Base-by-base conservation (phyloP, 53 echinoderm and acorn worm species). In the Luidia sarsii region DNA sequence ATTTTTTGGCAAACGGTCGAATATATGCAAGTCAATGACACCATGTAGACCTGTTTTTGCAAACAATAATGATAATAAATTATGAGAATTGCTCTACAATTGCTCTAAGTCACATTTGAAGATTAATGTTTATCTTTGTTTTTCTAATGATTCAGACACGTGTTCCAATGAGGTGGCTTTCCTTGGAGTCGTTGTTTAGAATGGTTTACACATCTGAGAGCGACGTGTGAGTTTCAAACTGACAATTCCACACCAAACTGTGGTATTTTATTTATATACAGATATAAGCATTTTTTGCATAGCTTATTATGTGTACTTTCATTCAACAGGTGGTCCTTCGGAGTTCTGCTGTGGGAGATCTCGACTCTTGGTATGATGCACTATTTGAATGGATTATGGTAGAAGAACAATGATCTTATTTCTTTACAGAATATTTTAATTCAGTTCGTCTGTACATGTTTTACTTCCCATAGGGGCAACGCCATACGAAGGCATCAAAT, bases 281-380 rank as follows among this genome's bases (percentile, higher is more conserved):
- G n/a, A n/a, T n/a, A n/a, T n/a, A n/a, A 66, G 15, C 6, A 0
- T 50, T 4, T 24, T 22, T 11, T 50, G 5, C 21, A 33, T 52
- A 13, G 0, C 13, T 36, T 11, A 45, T 31, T 27, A 2, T 46
- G 11, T 3, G 11, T 25, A 50, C 25, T 59, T 57, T 29, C 30
- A 20, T 10, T 30, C 1, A 45, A 0, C 23, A 75, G 75, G 19
- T 75, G 75, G 75, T 75, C 75, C 30, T 75, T 59, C 30, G 75
- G 75, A 29, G 35, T 75, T 57, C 57, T 75, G 14, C 75, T 75
- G n/a, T 75, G 75, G 75, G 75, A 75, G 59, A 60, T 75, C 34
- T 29, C 75, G 3, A 45, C 75, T 11, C 20, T 60, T 13, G 75
- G 75, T 75, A 46, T 24, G 73, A 23, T 8, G 46, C 15, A 46